Conservation (phyloP, 2,113 vertebrate genomes). For the Leucoraja erinaceus region DNA sequence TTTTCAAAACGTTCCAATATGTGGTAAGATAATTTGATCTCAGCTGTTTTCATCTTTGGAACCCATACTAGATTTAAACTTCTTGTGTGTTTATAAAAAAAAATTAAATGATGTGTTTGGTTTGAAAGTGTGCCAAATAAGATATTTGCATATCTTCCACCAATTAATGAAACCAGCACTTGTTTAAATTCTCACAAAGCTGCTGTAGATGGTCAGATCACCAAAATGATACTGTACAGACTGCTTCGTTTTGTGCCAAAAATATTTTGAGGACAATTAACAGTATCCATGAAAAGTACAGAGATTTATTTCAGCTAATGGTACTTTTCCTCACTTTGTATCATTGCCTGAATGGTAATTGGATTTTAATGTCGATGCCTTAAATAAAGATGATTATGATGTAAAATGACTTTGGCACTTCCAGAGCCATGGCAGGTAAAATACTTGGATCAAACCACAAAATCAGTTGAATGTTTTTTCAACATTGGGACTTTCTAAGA, state of each 20-base stretch:
- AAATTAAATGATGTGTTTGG: neutral
- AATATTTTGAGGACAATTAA: neutral
- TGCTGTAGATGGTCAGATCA: neutral
- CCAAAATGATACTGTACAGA: neutral
- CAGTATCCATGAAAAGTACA: neutral
- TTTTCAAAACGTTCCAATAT: neutral
- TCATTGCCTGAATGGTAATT: constrained; percentile 14
- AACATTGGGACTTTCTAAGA: neutral
- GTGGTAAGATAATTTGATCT: neutral
- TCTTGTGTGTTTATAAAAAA: neutral
- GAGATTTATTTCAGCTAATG: neutral
- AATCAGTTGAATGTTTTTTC: neutral
- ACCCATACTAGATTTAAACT: neutral
- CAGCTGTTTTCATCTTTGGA: neutral
- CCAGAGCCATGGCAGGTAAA: no score
- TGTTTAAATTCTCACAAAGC: neutral
- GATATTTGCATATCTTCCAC: neutral
- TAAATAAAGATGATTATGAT: neutral
- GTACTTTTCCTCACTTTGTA: neutral
- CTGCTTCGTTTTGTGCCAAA: neutral
- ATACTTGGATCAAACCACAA: neutral
- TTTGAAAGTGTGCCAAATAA: neutral
- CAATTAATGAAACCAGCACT: neutral
- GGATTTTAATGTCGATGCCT: neutral
- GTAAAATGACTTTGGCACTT: neutral